These are phyloP conservation scores for Halocaridina rubra DNA, from an alignment of 2,888 invertebrate species.

Conservation along the genomic window DNA sequence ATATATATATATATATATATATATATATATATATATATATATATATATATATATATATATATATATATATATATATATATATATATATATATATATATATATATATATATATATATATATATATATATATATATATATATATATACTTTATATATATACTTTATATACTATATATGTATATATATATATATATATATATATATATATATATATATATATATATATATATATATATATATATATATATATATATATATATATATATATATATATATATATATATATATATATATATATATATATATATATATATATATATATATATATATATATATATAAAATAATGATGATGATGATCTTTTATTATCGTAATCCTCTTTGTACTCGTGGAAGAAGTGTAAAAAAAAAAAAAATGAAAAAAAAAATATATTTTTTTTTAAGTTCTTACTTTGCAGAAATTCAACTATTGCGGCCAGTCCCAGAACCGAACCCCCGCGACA, in stretches of 20 bases:
- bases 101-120: not conserved
- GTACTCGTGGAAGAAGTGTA: too few relatives aligned
- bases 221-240: constrained; percentile 1
- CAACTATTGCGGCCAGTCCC: too few relatives aligned
- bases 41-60: not conserved
- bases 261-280: not conserved
- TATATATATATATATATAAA: not conserved
- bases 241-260: constrained; percentile 14
- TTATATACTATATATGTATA: not conserved
- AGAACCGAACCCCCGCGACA: too few relatives aligned
- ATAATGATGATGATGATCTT: not conserved
- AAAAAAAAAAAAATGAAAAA: too few relatives aligned
- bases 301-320: not conserved
- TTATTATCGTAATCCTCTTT: too few relatives aligned
- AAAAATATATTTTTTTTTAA: too few relatives aligned
- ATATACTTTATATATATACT: not conserved
- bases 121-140: not conserved
- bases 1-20: not conserved
- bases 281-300: not conserved
- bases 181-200: not conserved
- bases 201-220: not conserved
- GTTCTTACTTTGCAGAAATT: too few relatives aligned
- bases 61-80: not conserved
- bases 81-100: not conserved
- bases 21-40: not conserved